Percentiles rank a stretch among this genome's conserved stretches.
These are phyloP conservation scores for Spilosoma lubricipeda DNA, from an alignment of 2,888 invertebrate genomes.

Conservation along the genomic window DNA sequence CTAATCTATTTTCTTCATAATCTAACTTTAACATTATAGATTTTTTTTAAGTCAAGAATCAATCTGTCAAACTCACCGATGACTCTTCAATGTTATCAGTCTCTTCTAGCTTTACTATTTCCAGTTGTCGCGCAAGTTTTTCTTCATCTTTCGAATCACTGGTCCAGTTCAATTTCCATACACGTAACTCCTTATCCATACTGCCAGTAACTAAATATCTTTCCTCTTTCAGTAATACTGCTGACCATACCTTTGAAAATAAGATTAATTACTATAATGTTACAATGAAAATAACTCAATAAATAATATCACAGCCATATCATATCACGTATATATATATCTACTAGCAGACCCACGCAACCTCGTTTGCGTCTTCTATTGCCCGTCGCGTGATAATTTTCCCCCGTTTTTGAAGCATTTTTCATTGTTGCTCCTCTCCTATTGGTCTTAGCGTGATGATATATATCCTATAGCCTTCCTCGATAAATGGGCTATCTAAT, in stretches of 20 bases:
- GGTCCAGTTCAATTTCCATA: constrained; percentile 91
- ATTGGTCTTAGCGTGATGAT: too few relatives aligned
- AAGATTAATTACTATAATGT: too few relatives aligned
- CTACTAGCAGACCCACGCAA: too few relatives aligned
- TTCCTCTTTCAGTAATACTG: constrained; percentile 92
- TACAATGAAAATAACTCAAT: too few relatives aligned
- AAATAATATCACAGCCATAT: too few relatives aligned
- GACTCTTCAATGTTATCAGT: constrained; percentile 84
- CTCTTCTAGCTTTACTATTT: constrained; percentile 84
- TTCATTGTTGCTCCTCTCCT: too few relatives aligned
- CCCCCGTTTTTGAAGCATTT: too few relatives aligned
- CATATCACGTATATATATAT: too few relatives aligned
- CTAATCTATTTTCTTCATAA: not conserved
- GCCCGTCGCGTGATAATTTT: too few relatives aligned
- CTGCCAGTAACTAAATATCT: constrained; percentile 95
- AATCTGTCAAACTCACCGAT: constrained; percentile 74
- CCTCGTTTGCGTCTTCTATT: too few relatives aligned
- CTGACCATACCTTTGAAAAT: constrained; percentile 91
- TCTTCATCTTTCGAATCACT: constrained; percentile 82
- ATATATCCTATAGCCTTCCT: too few relatives aligned
- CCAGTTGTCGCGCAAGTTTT: constrained; percentile 78
- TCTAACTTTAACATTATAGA: not conserved
- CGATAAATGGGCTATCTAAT: too few relatives aligned
- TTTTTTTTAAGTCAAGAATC: not conserved
- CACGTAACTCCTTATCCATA: constrained; percentile 93